Evolutionary conservation across 2,888 invertebrate species (phyloP).

Genomic region (Aphodius sticticus): DNA sequence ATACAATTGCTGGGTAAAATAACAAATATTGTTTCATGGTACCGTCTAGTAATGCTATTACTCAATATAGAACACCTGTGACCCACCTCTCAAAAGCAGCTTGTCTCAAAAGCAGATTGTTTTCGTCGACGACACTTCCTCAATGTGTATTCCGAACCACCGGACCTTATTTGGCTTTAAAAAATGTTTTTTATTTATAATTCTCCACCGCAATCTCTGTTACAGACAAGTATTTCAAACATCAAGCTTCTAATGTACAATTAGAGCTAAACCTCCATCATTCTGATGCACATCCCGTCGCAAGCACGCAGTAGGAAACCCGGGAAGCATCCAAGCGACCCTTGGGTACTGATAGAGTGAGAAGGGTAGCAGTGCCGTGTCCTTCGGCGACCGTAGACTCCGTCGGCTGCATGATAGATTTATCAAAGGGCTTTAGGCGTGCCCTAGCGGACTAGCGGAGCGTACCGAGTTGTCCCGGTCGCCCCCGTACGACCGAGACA

Average conservation of each 20-base stretch:
- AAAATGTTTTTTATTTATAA: too few relatives aligned
- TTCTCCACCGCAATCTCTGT: too few relatives aligned
- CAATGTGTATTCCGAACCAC: too few relatives aligned
- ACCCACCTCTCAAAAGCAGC: too few relatives aligned
- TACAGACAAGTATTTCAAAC: too few relatives aligned
- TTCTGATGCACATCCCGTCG: neutral
- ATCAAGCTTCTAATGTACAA: neutral
- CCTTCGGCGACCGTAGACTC: neutral
- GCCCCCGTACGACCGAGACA: conserved; percentile 51
- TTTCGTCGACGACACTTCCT: too few relatives aligned
- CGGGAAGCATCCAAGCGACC: neutral
- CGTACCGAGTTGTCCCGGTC: neutral
- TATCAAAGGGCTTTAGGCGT: neutral
- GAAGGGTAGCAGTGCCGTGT: neutral
- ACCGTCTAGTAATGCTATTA: too few relatives aligned
- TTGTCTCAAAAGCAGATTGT: too few relatives aligned
- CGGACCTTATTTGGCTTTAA: too few relatives aligned
- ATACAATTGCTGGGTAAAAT: too few relatives aligned
- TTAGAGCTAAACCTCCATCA: neutral
- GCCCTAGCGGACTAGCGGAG: neutral
- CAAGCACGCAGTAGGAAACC: neutral
- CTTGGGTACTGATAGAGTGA: neutral
- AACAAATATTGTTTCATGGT: too few relatives aligned
- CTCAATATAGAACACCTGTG: too few relatives aligned
- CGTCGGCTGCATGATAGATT: neutral